Evolutionary conservation across 2,797 vertebrate genomes (phyloP), one percentile per base, ranked within the genome.

Genomic region (Halcyon leucocephala): DNA sequence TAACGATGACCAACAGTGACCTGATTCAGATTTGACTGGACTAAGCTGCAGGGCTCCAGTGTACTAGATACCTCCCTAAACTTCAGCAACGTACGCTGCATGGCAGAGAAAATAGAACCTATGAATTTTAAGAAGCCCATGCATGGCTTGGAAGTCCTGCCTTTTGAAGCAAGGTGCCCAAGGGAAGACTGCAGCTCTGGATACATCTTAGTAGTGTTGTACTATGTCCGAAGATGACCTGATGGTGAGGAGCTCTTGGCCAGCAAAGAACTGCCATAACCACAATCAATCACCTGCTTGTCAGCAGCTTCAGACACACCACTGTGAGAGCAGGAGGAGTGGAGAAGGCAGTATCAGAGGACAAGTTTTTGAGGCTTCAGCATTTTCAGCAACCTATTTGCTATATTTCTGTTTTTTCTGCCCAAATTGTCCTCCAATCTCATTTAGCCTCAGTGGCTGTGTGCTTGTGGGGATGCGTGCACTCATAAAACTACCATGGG

Each of bases 21-120:
- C 86, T 93, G 89, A 82, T 89, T 89, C 66, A 82, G 52, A 62
- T 82, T 82, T 84, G 64, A 82, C 44, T 42, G 54, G 24, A 31
- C 54, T 72, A 51, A 94, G 87, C 19, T n/a, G 18, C 69, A 67
- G n/a, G 28, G 69, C 49, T 74, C 28, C 65, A 74, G 37, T 15
- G 21, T 60, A 48, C 14, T 22, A 44, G 25, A 44, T 64, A 64
- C 0, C 0, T 14, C 57, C 17, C 14, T 41, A 60, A 91, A 28
- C 46, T 65, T 62, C 33, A 52, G 37, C 62, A 66, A 28, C 0
- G 0, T 44, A 41, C 2, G 3, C 28, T 77, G 26, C 29, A 57
- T 6, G 20, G 33, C 7, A 48, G 24, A 49, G 28, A 52, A 84
- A 74, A 49, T 0, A 71, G 54, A 52, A 82, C 62, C 31, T 10